Percentiles rank a stretch among this genome's conserved stretches.
phyloP scores from a whole-genome alignment of 2,888 invertebrate species.

The Spatulosminthurus flaviceps region DNA sequence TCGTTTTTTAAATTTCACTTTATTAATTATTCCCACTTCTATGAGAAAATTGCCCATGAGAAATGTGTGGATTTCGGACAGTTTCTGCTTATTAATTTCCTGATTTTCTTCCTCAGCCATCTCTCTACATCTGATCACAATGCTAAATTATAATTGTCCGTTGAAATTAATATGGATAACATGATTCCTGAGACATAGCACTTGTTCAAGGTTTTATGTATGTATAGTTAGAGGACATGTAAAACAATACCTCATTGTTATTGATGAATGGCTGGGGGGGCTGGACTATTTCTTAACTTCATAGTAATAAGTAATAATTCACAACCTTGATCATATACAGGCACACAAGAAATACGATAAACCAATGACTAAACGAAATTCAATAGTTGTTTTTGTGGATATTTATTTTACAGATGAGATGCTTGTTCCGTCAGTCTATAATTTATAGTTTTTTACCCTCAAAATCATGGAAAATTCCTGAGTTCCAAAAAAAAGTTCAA shows the following conservation, averaged over 20 bases:
- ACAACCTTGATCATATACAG: conserved; percentile 39
- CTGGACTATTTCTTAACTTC: conserved; percentile 20
- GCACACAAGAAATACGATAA: conserved; percentile 7
- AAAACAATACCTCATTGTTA: conserved; percentile 44
- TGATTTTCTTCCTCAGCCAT: background rate
- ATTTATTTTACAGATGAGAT: background rate
- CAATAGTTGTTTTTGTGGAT: background rate
- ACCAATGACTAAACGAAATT: conserved; percentile 39
- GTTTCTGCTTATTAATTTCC: background rate
- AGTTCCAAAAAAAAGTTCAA: too few relatives aligned
- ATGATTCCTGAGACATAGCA: conserved; percentile 5
- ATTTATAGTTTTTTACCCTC: background rate
- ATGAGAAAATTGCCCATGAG: background rate
- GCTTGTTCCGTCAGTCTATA: background rate
- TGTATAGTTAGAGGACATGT: conserved; percentile 16
- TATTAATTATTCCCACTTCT: background rate
- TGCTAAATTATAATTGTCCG: conserved; percentile 1
- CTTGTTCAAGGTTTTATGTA: conserved; percentile 42
- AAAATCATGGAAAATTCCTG: too few relatives aligned
- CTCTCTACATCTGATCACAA: background rate
- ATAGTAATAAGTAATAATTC: conserved; percentile 15
- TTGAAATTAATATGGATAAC: conserved; percentile 1
- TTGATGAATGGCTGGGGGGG: conserved; percentile 31
- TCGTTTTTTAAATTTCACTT: conserved; percentile 20
- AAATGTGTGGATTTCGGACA: background rate